phyloP scores from a whole-genome alignment of 2,797 vertebrate genomes.

The Perodicticus potto region DNA sequence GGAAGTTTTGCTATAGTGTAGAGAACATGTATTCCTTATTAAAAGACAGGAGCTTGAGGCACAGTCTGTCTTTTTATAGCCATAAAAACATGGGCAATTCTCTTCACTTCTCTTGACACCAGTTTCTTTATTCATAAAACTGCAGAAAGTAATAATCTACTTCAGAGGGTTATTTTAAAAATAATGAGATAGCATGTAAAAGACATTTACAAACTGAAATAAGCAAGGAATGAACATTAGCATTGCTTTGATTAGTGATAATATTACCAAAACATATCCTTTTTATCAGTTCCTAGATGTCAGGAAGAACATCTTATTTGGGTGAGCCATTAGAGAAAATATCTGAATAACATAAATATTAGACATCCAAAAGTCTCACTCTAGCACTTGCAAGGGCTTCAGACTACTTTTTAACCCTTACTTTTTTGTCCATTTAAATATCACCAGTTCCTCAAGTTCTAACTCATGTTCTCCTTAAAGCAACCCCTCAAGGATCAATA shows the following conservation, averaged over 20 bases:
- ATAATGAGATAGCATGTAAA: neutral
- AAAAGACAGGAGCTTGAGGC: neutral
- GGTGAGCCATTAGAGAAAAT: neutral
- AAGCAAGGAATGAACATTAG: neutral
- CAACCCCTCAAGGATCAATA: neutral
- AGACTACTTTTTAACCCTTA: neutral
- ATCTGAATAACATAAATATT: neutral
- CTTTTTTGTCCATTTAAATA: neutral
- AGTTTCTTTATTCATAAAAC: neutral
- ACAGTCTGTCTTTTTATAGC: neutral
- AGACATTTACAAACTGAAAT: neutral
- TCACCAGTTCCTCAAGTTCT: neutral
- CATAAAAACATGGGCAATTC: neutral
- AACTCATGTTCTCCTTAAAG: neutral
- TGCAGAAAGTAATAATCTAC: slow-evolving; percentile 1
- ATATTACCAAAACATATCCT: neutral
- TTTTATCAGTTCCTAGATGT: neutral
- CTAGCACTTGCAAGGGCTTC: neutral
- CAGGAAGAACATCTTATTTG: neutral
- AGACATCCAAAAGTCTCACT: neutral
- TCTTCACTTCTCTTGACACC: neutral
- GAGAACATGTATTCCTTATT: neutral
- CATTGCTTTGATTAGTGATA: neutral
- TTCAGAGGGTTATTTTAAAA: neutral
- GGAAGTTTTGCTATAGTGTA: neutral